Percentiles rank a stretch among this genome's conserved stretches.
phyloP scores from a whole-genome alignment of 2,113 vertebrate species.

The Oreochromis niloticus region DNA sequence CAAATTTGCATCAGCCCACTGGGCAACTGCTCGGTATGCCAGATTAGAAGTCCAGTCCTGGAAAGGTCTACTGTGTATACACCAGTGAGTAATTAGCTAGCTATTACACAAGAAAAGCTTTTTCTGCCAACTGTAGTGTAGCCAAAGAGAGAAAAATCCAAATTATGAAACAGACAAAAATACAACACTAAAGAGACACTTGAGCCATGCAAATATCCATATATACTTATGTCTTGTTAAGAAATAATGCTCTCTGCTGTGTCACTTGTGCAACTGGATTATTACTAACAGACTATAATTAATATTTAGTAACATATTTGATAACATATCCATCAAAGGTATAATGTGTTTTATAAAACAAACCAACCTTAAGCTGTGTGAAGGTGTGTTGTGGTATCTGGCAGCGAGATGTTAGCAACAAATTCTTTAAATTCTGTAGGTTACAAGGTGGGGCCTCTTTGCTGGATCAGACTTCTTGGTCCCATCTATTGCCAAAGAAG shows the following conservation, averaged over 20 bases:
- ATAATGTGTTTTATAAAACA: not conserved
- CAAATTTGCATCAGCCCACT: no score
- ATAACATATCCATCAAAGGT: not conserved
- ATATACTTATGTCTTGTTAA: not conserved
- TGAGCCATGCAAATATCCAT: not conserved
- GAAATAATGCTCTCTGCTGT: not conserved
- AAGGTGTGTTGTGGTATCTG: accelerated
- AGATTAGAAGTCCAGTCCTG: not conserved
- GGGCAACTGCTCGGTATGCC: not conserved
- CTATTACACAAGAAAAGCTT: not conserved
- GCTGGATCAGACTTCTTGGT: not conserved
- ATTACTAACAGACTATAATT: not conserved
- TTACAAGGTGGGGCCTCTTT: not conserved
- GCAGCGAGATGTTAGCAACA: not conserved
- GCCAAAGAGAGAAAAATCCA: not conserved
- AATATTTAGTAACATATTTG: not conserved
- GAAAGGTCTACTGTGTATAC: not conserved
- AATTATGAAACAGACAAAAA: not conserved
- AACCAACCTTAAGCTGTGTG: not conserved
- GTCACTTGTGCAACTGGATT: not conserved
- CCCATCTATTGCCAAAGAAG: not conserved
- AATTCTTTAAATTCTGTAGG: not conserved
- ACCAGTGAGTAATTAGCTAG: not conserved
- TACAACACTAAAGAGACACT: not conserved
- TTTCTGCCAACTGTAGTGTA: not conserved